Conservation (phyloP, 2,797 vertebrate genomes). For the Coilia nasus region DNA sequence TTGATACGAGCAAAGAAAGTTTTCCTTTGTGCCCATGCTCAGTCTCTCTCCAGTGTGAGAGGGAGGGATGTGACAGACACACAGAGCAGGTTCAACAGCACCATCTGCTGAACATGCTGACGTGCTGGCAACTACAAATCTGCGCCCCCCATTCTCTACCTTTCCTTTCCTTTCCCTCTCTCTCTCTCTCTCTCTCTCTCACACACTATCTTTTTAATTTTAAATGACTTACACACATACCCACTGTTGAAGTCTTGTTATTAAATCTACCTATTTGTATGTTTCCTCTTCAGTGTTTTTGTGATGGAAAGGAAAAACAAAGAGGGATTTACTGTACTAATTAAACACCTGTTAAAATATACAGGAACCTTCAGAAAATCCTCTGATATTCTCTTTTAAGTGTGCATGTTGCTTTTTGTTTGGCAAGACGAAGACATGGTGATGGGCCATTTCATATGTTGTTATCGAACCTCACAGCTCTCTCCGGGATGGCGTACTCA, state of each 20-base stretch:
- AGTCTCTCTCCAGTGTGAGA: conserved; percentile 32
- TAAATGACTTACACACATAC: background rate
- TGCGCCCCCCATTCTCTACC: background rate
- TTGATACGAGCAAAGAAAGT: background rate
- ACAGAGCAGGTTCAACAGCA: conserved; percentile 31
- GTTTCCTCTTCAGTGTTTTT: background rate
- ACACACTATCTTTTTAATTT: too few species aligned
- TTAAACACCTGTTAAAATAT: background rate
- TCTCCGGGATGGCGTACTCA: background rate
- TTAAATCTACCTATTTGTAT: background rate
- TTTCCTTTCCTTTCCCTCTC: too few species aligned
- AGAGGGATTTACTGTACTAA: background rate
- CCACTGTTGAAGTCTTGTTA: background rate
- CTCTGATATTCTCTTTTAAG: background rate
- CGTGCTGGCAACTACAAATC: background rate
- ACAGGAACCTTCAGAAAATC: background rate
- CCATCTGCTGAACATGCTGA: conserved; percentile 19
- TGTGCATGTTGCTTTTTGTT: background rate
- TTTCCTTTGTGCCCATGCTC: background rate
- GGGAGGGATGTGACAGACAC: conserved; percentile 25
- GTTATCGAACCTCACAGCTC: too few species aligned
- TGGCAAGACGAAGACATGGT: background rate
- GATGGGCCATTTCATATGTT: too few species aligned
- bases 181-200: too few species aligned
- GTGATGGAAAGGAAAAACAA: background rate